Base-by-base conservation (phyloP, 2,113 vertebrate genomes). In the Oxyruncus cristatus region DNA sequence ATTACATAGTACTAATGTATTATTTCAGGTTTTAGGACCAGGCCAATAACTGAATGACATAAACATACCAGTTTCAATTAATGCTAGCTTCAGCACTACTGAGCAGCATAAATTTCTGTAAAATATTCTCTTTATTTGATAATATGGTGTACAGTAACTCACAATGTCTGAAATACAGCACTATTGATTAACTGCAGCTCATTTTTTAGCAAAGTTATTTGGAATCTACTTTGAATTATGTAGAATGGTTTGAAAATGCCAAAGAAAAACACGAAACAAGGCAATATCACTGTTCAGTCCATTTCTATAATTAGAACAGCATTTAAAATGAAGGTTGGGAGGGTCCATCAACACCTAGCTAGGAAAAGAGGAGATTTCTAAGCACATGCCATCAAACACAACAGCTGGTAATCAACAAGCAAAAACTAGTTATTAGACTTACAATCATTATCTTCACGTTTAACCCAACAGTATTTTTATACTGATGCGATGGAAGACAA, bases 291-390 rank as follows among this genome's bases (percentile, higher is more conserved):
- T 59, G 8, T 7, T 35, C 19, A 50, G 30, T 56, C 42, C 21
- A 70, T 80, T 93, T 67, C 44, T 70, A 9, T n/a, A 84, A 20
- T 33, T 77, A 56, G 39, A 81, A 59, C 8, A 52, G 6, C 14
- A 61, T 52, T 62, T 63, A 67, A 80, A 73, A 63, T 32, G 11
- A 67, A 11, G 13, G 4, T 22, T 89, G 10, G 1, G 20, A 70
- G 2, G 0, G 1, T 49, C 30, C 19, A 6, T 74, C 47, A 71
- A 30, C 49, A 42, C 4, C 3, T 58, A 61, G 24, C 23, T 8
- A 42, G 10, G 46, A 84, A 73, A 71, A 47, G 35, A 73, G 13
- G 3, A 30, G n/a, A 49, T 75, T 23, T 76, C 56, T 52, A 72
- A 61, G 27, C 9, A 70, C 8, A 28, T 71, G 65, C 20, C 59